phyloP scores from a whole-genome alignment of 2,113 vertebrate species.

The Carollia perspicillata region DNA sequence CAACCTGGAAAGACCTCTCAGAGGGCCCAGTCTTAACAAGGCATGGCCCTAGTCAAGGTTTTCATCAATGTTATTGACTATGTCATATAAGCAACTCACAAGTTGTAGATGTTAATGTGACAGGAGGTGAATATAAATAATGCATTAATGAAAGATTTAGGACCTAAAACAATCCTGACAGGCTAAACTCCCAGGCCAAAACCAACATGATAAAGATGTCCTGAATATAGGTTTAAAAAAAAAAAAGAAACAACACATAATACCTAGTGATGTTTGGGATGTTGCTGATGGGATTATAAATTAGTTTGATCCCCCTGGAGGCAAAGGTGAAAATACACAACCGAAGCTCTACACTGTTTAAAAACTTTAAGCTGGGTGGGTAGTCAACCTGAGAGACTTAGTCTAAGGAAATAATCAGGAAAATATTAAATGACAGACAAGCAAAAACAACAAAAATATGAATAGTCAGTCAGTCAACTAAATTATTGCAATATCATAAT shows the following conservation, averaged over 20 bases:
- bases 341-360: neutral
- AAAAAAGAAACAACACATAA: neutral
- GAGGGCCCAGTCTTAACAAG: neutral
- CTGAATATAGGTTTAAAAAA: neutral
- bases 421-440: neutral
- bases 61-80: neutral
- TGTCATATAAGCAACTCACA: neutral
- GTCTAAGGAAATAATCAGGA: neutral
- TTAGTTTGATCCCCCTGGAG: neutral
- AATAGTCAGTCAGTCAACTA: neutral
- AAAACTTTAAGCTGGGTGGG: neutral
- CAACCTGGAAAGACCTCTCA: neutral
- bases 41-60: neutral
- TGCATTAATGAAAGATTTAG: neutral
- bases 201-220: neutral
- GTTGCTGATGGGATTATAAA: neutral
- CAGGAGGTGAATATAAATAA: neutral
- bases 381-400: neutral
- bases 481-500: neutral
- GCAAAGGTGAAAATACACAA: neutral
- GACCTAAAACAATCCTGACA: neutral
- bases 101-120: neutral
- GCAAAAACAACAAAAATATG: neutral
- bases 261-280: neutral
- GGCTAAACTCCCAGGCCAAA: neutral